phyloP scores from a whole-genome alignment of 2,797 vertebrate species.

The Sciurus carolinensis region DNA sequence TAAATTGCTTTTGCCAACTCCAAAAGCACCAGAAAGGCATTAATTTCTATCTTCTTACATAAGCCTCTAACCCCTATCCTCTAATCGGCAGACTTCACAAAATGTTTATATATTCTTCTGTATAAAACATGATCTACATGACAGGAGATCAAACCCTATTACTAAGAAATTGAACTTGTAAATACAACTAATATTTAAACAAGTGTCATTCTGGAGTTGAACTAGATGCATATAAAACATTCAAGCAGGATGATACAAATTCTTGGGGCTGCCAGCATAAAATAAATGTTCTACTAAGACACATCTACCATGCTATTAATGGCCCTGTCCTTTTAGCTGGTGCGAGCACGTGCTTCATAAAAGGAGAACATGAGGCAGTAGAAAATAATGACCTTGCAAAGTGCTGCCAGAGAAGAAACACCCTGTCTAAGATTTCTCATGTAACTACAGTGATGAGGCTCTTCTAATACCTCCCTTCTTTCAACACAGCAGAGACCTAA shows the following conservation, averaged over 20 bases:
- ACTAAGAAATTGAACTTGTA: conserved; percentile 82
- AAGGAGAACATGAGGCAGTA: conserved; percentile 71
- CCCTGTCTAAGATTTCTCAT: conserved; percentile 86
- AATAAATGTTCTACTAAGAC: conserved; percentile 12
- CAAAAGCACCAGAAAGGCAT: conserved; percentile 70
- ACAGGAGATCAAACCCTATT: conserved; percentile 82
- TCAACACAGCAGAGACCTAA: conserved; percentile 87
- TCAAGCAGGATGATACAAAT: conserved; percentile 19
- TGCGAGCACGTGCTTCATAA: conserved; percentile 76
- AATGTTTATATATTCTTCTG: conserved; percentile 71
- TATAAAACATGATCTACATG: conserved; percentile 78
- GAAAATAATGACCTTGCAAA: conserved; percentile 87
- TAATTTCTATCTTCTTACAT: conserved; percentile 72
- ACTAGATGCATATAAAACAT: conserved; percentile 57
- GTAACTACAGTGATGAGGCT: conserved; percentile 83
- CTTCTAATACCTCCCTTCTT: conserved; percentile 86
- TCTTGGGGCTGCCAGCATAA: conserved; percentile 31
- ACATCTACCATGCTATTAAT: not conserved
- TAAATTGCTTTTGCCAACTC: conserved; percentile 71
- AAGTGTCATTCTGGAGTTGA: conserved; percentile 63
- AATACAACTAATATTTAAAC: conserved; percentile 86
- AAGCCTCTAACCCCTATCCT: conserved; percentile 65
- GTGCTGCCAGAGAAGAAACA: conserved; percentile 83
- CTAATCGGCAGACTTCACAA: conserved; percentile 59
- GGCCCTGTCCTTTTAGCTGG: not conserved